Conservation (phyloP, 2,113 vertebrate genomes). For the Hippocampus comes region DNA sequence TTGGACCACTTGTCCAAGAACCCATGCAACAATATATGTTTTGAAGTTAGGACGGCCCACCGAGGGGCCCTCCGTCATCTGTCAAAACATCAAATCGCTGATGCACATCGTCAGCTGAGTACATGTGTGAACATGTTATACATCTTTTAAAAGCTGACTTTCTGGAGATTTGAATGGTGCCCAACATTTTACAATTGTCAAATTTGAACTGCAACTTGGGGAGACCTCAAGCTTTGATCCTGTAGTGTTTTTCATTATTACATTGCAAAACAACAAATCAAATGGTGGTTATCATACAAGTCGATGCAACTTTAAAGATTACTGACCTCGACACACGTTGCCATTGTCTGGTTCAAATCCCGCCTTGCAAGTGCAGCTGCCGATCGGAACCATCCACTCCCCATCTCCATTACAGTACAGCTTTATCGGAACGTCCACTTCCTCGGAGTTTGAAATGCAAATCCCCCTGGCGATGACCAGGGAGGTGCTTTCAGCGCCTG, state of each 20-base stretch:
- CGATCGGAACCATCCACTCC: constrained; percentile 99
- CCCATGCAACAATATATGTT: no score
- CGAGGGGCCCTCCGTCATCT: no score
- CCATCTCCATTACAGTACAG: constrained; percentile 97
- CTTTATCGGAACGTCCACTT: constrained; percentile 96
- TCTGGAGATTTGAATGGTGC: no score
- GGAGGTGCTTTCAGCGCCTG: constrained; percentile 95
- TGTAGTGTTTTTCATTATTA: neutral
- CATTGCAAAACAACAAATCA: neutral
- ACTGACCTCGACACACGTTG: constrained; percentile 87
- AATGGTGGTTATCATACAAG: neutral
- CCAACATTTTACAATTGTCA: no score
- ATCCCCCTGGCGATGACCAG: constrained; percentile 91
- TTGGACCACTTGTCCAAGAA: no score
- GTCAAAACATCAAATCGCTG: no score
- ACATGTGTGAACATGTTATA: no score
- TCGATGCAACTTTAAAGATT: neutral
- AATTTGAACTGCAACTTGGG: no score
- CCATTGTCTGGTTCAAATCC: constrained; percentile 94
- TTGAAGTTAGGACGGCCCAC: no score
- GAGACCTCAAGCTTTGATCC: no score
- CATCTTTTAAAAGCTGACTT: no score
- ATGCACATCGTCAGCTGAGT: no score
- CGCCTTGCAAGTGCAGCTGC: constrained; percentile 94
- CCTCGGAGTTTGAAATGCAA: constrained; percentile 93